A percentile compares a stretch with the other conserved stretches of the same genome.
phyloP scores from a whole-genome alignment of 2,113 vertebrate species.

The human (Homo sapiens) region GRCh38 chr1:67842501-67843000 shows the following conservation, averaged over 20 bases:
- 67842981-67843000: not conserved
- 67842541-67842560: not conserved
- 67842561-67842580: not conserved
- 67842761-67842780: not conserved
- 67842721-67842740: not conserved
- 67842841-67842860: not conserved
- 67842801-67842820: not conserved
- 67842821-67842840: not conserved
- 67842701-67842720: not conserved
- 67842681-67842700: conserved; percentile 24
- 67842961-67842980: not conserved
- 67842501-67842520: not conserved
- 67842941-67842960: not conserved
- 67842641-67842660: not conserved
- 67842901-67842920: not conserved
- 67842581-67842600: not conserved
- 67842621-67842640: not conserved
- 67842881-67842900: not conserved
- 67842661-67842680: not conserved
- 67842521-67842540: not conserved
- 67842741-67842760: not conserved
- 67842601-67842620: not conserved
- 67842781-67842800: not conserved
- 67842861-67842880: not conserved
- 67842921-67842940: not conserved